Percentiles rank a stretch among this genome's conserved stretches.
phyloP scores from a whole-genome alignment of 1,140 invertebrate genomes.

The Stegodyphus dumicola region DNA sequence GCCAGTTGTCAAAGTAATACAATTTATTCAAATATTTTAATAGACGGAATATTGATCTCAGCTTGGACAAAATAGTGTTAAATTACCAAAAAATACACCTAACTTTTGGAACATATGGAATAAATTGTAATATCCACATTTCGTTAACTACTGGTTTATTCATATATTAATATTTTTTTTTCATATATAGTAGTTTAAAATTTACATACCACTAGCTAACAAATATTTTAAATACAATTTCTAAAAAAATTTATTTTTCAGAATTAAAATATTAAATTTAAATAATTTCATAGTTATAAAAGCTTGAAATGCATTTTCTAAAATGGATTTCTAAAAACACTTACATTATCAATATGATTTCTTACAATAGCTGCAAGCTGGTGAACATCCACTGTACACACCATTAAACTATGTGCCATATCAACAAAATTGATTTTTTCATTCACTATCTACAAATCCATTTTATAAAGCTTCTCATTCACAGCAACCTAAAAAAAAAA shows the following conservation, averaged over 20 bases:
- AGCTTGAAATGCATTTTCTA: background rate
- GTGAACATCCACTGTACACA: slow-evolving; percentile 60
- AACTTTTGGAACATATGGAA: no score
- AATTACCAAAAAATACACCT: no score
- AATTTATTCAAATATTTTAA: no score
- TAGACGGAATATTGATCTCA: no score
- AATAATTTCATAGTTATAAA: background rate
- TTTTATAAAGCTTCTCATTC: background rate
- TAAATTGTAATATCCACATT: no score
- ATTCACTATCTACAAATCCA: slow-evolving; percentile 15
- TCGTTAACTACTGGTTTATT: no score
- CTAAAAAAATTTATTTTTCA: background rate
- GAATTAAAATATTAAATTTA: background rate
- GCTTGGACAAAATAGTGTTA: no score
- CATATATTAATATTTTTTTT: no score
- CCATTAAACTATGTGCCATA: slow-evolving; percentile 57
- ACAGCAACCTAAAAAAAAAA: slow-evolving; percentile 20
- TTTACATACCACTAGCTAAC: no score
- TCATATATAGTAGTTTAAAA: no score
- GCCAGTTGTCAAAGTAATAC: no score
- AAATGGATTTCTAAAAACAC: background rate
- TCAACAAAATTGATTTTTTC: background rate
- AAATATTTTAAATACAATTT: no score
- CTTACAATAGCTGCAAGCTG: slow-evolving; percentile 61
- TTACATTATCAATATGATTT: slow-evolving; percentile 62